Percentiles rank a stretch among this genome's conserved stretches.
These are phyloP conservation scores for Podargus strigoides DNA, from an alignment of 2,797 vertebrate species.

Conservation along the genomic window DNA sequence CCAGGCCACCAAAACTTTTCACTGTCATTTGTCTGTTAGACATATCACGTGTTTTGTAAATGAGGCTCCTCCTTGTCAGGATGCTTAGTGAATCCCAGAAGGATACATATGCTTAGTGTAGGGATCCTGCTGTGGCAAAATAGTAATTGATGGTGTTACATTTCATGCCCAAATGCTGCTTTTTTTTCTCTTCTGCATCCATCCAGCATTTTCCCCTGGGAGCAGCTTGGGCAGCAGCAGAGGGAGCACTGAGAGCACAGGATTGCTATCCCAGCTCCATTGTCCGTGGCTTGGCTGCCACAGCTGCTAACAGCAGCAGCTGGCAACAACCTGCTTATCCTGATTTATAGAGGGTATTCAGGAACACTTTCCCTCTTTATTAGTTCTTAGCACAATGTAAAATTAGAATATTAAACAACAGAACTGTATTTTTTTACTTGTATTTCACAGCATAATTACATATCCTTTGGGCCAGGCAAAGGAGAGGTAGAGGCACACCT, in stretches of 20 bases:
- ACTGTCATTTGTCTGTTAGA: neutral
- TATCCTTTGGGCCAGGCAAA: neutral
- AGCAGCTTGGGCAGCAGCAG: neutral
- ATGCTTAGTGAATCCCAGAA: neutral
- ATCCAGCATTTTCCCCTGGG: neutral
- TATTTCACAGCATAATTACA: neutral
- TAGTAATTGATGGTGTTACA: neutral
- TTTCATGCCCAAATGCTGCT: neutral
- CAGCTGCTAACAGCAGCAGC: neutral
- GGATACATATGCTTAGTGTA: neutral
- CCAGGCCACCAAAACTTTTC: neutral
- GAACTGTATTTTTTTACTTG: neutral
- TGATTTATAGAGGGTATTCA: neutral
- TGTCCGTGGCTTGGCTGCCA: neutral
- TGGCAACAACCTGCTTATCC: neutral
- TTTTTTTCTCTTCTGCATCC: neutral
- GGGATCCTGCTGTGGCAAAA: neutral
- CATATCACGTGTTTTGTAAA: neutral
- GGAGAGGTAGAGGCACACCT: neutral
- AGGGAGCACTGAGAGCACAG: constrained; percentile 12
- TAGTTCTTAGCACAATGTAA: neutral
- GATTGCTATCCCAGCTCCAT: neutral
- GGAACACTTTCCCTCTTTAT: neutral
- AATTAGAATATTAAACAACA: neutral
- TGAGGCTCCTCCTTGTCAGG: neutral